Base-by-base conservation (phyloP, 2,113 vertebrate genomes). In the Rhabdomys dilectus region DNA sequence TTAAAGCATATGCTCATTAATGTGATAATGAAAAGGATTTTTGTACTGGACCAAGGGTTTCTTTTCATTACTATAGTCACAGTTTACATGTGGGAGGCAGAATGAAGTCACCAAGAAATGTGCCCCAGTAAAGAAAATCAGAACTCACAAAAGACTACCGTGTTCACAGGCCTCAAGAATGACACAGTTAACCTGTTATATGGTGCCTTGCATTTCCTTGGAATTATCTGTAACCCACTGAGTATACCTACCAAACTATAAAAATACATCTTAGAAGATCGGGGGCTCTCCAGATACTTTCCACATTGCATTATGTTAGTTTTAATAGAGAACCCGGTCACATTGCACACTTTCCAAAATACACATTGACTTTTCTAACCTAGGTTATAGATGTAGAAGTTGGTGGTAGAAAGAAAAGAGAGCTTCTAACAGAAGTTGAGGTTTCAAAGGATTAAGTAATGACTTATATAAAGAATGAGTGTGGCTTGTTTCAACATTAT, bases 361-460 rank as follows among this genome's bases (percentile, higher is more conserved):
- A 15, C 1, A 5, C 5, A 48, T 15, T 22, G 15, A 62, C 11
- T 62, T 34, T 91, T 91, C 11, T 80, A 15, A 21, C 42, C 60
- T 82, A 75, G 15, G 6, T 4, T 58, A 0, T 42, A 12, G 24
- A 34, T 70, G 21, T 4, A 70, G 13, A 78, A 93, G 91, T 16
- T 45, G 15, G 77, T 53, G 0, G 0, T 16, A 94, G 73, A 36
- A 73, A 84, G 72, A 82, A 89, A 3, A 42, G 3, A 81, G 1
- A 42, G 19, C 4, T 86, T 76, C 34, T 60, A 39, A 56, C 4
- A 75, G 26, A 94, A 77, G 45, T 17, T 73, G 36, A 60, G 3
- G 53, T 94, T 93, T 72, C 39, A 70, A 81, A 95, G 62, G 19
- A 56, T 87, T 82, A 75, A 84, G 82, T 13, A 13, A 19, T 66